Evolutionary conservation across 2,888 invertebrate genomes (phyloP), one percentile per base, ranked within the genome.

Genomic region (Tromatobia lineatoria): DNA sequence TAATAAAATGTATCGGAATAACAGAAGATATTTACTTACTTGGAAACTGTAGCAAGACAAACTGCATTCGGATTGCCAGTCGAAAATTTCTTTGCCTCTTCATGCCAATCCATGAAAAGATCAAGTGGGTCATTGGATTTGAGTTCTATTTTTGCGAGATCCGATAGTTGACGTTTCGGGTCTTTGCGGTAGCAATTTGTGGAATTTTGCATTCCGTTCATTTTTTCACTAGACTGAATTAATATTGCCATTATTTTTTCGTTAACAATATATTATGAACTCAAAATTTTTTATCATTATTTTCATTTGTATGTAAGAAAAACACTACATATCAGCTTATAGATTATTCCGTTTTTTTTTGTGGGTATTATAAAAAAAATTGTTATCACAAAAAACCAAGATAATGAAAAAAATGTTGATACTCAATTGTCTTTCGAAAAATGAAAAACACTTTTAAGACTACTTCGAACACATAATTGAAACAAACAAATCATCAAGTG

Each of bases 81-180:
- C 0, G 88, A 89, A 80, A 88, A 90, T 79, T 79, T 87, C 47
- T 87, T 88, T 0, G 92, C 92, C 70, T 94, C 94, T 11, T 91
- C 85, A 74, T 93, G 90, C 95, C 95, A 95, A 42, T 92, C 90
- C 38, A 90, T 92, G 88, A 95, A 95, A 73, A 95, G 90, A n/a
- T 92, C 91, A 66, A 94, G 90, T 1, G 95, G 95, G 88, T 94
- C 89, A 25, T 92, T 89, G 10, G 91, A 89, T 11, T 91, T 88
- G 2, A 93, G 82, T 18, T 93, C 91, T 74, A 95, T 94, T 54
- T 86, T 90, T 42, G 94, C 93, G 50, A 95, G 81, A 64, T 90
- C 93, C 0, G 94, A 94, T n/a, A 42, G 59, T 50, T 70, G 1
- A 34, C 15, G 50, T 38, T 61, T 70, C 23, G 25, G 3, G n/a